phyloP scores from a whole-genome alignment of 2,113 vertebrate species.

The Psophia crepitans region DNA sequence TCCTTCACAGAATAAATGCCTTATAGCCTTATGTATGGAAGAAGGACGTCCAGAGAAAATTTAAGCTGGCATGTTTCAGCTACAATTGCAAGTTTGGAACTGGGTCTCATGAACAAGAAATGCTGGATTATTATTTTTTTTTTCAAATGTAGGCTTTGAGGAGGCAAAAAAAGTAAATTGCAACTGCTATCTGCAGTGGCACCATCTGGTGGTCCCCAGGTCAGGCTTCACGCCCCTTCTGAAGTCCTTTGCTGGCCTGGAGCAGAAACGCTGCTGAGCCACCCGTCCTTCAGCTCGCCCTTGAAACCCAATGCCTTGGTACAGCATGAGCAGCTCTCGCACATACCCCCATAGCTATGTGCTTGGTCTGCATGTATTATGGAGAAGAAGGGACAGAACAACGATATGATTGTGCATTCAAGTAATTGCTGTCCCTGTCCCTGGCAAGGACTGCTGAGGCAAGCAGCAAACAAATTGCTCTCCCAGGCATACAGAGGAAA shows the following conservation, averaged over 20 bases:
- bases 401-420: neutral
- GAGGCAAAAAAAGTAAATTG: neutral
- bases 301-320: neutral
- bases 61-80: neutral
- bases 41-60: neutral
- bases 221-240: rapidly evolving
- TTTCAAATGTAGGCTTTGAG: neutral
- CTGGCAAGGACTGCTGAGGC: neutral
- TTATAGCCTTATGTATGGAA: neutral
- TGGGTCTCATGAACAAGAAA: neutral
- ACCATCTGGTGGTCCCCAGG: neutral
- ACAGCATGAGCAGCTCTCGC: rapidly evolving
- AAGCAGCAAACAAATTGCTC: neutral
- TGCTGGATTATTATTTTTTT: neutral
- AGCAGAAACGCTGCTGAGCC: neutral
- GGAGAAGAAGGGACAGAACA: neutral
- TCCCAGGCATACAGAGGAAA: neutral
- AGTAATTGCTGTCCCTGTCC: neutral
- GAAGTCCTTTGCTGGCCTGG: neutral
- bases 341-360: rapidly evolving
- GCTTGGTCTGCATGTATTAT: rapidly evolving
- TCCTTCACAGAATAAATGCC: neutral
- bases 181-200: rapidly evolving
- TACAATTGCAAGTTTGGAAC: neutral
- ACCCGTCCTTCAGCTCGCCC: neutral